Base-by-base conservation (phyloP, 2,113 vertebrate species). In the Takifugu bimaculatus region DNA sequence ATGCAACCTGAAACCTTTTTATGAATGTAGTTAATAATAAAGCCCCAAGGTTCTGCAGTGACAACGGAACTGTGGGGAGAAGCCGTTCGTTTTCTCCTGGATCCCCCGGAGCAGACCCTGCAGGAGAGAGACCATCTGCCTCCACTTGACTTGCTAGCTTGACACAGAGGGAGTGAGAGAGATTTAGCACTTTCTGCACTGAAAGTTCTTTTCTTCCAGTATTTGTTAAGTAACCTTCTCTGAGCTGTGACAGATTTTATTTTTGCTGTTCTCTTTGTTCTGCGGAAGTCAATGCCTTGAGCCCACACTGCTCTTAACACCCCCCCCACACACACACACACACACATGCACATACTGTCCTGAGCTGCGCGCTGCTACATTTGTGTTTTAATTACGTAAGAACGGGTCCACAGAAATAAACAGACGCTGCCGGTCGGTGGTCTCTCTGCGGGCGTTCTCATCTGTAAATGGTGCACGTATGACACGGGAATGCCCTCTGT, bases 301-400 rank as follows among this genome's bases (percentile, higher is more conserved):
- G 57, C 68, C 79, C 64, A 68, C 66, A 50, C 72, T 32, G 55
- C 68, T 74, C 70, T 66, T 28, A 28, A 78, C 84, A 63, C 82
- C 64, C 79, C 26, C 26, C 26, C 2, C 25, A 43, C 42, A 43
- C 42, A 43, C 50, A 25, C 49, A 3, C 49, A 2, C 50, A 11
- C 50, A 52, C 50, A 52, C 50, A 68, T 78, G 62, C 74, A 70
- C 73, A 64, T 49, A 50, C 32, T 42, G 49, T 13, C 42, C 65
- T 59, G 60, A 57, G 13, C 44, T n/a, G 13, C 5, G n/a, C 60
- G 65, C 57, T 47, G 63, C 61, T 66, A 75, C 69, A 62, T 67
- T 80, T 84, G 68, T 51, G 65, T 60, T 80, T 80, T 81, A 81
- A 70, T 81, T 79, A 77, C 81, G 68, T 88, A 87, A 89, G 71